Conservation (phyloP, 2,113 vertebrate genomes). For the Fulmarus glacialis region DNA sequence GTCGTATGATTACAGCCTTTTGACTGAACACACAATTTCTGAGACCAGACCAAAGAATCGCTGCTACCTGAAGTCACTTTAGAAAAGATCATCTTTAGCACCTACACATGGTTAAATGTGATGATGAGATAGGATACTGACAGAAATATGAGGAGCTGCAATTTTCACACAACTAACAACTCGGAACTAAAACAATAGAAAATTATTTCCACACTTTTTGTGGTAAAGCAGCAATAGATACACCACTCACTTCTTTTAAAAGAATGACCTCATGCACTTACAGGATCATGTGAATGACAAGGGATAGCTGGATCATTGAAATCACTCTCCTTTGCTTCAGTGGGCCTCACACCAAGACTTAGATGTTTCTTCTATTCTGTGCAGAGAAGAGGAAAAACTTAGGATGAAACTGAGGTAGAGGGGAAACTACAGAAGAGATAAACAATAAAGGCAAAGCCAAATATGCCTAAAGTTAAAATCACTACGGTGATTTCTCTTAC, state of each 20-base stretch:
- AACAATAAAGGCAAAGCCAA: no score
- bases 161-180: neutral
- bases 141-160: neutral
- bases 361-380: neutral
- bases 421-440: neutral
- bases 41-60: neutral
- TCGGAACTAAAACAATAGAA: neutral
- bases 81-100: neutral
- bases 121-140: no score
- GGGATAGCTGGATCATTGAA: neutral
- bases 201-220: neutral
- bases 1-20: neutral
- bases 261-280: neutral
- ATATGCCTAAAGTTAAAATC: neutral
- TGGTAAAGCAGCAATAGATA: neutral
- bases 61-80: neutral
- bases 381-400: neutral
- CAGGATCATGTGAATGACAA: neutral
- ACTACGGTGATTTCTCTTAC: neutral
- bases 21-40: neutral
- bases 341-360: neutral
- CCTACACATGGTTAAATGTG: neutral
- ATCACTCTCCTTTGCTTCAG: neutral
- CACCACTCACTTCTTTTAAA: neutral
- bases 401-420: neutral